A percentile compares a stretch with the other conserved stretches of the same genome.
Evolutionary conservation across 2,888 invertebrate genomes (phyloP).

Genomic region (Dryocosmus kuriphilus): DNA sequence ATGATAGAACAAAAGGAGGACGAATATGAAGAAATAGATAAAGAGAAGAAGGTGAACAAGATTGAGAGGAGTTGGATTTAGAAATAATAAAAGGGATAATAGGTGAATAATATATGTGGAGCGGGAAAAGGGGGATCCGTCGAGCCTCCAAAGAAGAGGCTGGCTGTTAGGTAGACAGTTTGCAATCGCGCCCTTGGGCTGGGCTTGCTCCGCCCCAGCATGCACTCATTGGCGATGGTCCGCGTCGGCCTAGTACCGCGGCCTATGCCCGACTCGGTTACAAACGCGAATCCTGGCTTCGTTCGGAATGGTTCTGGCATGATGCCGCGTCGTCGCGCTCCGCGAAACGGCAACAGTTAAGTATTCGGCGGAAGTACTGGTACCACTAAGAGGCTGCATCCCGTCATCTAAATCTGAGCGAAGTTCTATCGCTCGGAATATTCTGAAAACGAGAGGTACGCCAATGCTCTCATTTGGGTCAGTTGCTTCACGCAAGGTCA

Average conservation of each 20-base stretch:
- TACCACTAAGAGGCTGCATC: background rate
- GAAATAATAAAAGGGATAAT: background rate
- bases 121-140: conserved; percentile 40
- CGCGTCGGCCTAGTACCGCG: conserved; percentile 74
- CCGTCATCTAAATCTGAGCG: conserved; percentile 1
- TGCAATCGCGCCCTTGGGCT: conserved; percentile 66
- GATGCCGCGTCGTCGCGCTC: conserved; percentile 72
- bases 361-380: conserved; percentile 44
- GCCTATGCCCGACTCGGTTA: conserved; percentile 69
- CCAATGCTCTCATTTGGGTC: background rate
- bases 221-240: conserved; percentile 75
- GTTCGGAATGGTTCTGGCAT: conserved; percentile 65
- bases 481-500: conserved; percentile 27
- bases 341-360: conserved; percentile 45
- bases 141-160: conserved; percentile 26
- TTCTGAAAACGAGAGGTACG: background rate
- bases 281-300: conserved; percentile 50
- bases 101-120: conserved; percentile 37
- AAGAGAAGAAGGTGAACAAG: background rate
- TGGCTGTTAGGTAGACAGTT: conserved; percentile 59
- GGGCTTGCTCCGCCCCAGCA: conserved; percentile 73
- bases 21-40: background rate
- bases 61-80: background rate
- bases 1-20: background rate
- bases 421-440: background rate